Conservation (phyloP, 2,888 invertebrate genomes). For the Rhagophthalmus giganteus region DNA sequence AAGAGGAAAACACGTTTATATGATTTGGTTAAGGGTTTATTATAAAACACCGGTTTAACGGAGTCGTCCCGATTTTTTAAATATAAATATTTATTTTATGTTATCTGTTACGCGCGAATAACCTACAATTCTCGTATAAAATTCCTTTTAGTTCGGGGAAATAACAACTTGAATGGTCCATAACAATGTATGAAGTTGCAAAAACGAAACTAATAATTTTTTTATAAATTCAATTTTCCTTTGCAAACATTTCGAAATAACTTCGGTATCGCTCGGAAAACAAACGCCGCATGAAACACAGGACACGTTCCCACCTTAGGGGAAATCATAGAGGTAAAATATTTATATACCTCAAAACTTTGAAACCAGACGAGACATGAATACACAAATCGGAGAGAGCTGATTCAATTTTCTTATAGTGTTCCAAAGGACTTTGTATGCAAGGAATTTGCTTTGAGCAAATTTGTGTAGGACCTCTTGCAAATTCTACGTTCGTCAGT, state of each 20-base stretch:
- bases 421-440: conserved; percentile 12
- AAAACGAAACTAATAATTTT: too few relatives aligned
- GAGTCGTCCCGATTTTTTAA: too few relatives aligned
- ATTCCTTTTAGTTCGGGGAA: too few relatives aligned
- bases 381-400: conserved; percentile 19
- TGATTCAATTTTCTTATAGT: conserved; percentile 24
- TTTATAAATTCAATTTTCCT: conserved; percentile 13
- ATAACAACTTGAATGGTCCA: too few relatives aligned
- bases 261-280: conserved; percentile 8
- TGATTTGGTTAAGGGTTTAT: too few relatives aligned
- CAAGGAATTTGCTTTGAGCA: conserved; percentile 10
- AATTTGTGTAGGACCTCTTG: conserved; percentile 9
- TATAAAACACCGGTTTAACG: too few relatives aligned
- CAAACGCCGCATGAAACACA: conserved; percentile 18
- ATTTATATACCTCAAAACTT: conserved; percentile 26
- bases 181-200: too few relatives aligned
- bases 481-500: background rate
- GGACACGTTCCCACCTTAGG: conserved; percentile 23
- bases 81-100: too few relatives aligned
- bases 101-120: too few relatives aligned
- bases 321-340: conserved; percentile 28
- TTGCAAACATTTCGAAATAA: conserved; percentile 8
- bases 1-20: conserved; percentile 9
- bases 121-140: too few relatives aligned
- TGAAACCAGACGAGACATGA: conserved; percentile 21